Evolutionary conservation across 1,140 invertebrate genomes (phyloP), one percentile per base, ranked within the genome.

Genomic region (Pogonognathellus flavescens): DNA sequence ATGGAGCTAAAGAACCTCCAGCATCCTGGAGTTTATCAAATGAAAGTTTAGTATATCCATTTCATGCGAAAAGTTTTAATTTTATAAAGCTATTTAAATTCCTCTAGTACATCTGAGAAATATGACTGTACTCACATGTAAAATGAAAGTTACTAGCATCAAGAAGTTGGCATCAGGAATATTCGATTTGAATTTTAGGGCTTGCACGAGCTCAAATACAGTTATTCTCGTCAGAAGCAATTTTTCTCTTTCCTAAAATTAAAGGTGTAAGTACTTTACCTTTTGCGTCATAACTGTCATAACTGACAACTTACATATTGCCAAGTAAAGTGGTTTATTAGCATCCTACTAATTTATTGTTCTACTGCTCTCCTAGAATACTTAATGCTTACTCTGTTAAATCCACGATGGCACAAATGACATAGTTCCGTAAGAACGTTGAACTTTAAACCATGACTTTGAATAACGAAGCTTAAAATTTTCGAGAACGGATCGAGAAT

Each of bases 401-500:
- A 98, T 18, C 94, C 95, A 88, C 96, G 92, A 89, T 96, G 96
- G 90, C 97, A 98, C 1, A 97, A 92, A 80, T 95, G 95, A 90
- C 96, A 98, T 14, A 99, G 92, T 90, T 99, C 97, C 0, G 96
- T 93, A 7, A 99, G 90, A 84, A 95, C 94, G 70, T 94, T 94
- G 89, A 99, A 95, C 85, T 96, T 94, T 50, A 99, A 91, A n/a
- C 93, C 92, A 85, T 94, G 95, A 89, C 97, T 95, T 91, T 98
- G 97, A 60, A 99, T 95, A 6, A 95, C 93, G 90, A 96, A 96
- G 90, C 95, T 96, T 31, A 99, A 90, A 76, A 99, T 94, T 92
- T 99, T 99, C 0, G 97, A 96, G 90, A 99, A 98, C n/a, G 97
- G 96, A 89, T 99, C 98, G 84, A 99, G 91, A 90, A 97, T 94